Percentiles rank a stretch among this genome's conserved stretches.
Evolutionary conservation across 2,797 vertebrate species (phyloP).

Genomic region (Linurgus olivaceus): DNA sequence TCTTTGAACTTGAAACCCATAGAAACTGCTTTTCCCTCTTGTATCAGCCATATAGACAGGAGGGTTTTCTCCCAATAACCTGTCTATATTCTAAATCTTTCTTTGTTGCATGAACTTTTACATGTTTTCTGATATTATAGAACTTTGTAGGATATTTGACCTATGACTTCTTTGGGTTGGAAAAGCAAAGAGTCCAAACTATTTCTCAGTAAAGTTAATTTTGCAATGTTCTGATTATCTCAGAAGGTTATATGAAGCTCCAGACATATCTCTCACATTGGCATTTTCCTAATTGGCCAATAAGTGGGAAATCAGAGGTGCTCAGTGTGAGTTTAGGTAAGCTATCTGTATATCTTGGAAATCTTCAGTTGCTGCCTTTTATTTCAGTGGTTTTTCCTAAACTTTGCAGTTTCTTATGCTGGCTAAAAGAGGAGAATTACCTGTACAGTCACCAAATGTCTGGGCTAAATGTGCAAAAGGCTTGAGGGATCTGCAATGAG

Average conservation of each 20-base stretch:
- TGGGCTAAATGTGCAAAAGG: background rate
- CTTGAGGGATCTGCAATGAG: background rate
- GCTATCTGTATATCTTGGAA: background rate
- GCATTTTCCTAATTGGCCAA: background rate
- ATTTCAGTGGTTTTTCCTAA: background rate
- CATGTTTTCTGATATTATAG: background rate
- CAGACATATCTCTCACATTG: background rate
- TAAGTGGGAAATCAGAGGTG: background rate
- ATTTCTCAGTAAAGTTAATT: background rate
- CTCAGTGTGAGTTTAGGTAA: background rate
- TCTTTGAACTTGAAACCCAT: background rate
- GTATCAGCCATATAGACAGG: background rate
- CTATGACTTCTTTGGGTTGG: background rate
- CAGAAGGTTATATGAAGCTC: background rate
- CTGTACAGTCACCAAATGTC: background rate
- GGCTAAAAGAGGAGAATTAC: background rate
- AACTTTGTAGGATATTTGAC: background rate
- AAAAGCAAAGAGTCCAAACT: background rate
- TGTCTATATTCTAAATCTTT: background rate
- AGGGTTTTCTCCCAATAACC: background rate
- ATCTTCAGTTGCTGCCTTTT: background rate
- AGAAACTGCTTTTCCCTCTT: background rate
- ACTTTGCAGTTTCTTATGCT: background rate
- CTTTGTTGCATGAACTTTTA: background rate
- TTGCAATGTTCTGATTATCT: background rate